Percentiles rank a stretch among this genome's conserved stretches.
These are phyloP conservation scores for Parotia lawesii DNA, from an alignment of 2,113 vertebrate genomes.

Conservation along the genomic window DNA sequence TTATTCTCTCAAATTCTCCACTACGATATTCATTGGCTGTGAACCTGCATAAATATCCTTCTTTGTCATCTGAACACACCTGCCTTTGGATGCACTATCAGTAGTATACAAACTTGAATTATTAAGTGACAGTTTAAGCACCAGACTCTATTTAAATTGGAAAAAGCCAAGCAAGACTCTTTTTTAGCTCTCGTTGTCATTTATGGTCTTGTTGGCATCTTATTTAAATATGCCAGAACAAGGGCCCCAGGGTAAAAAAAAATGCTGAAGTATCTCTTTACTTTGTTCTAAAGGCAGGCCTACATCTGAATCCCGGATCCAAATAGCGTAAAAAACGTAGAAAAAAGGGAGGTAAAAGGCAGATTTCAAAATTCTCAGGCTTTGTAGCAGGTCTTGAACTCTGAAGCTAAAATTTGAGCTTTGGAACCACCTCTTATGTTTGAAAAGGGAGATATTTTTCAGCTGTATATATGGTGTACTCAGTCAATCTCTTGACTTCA, in stretches of 20 bases:
- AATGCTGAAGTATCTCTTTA: slow-evolving; percentile 22
- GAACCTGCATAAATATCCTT: slow-evolving; percentile 47
- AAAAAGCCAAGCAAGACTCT: slow-evolving; percentile 2
- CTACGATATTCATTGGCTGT: slow-evolving; percentile 24
- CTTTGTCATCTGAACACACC: slow-evolving; percentile 54
- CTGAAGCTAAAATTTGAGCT: not conserved
- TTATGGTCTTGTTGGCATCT: slow-evolving; percentile 44
- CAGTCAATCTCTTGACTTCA: not conserved
- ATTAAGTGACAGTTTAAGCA: slow-evolving; percentile 36
- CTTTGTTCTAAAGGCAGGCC: not conserved
- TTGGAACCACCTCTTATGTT: slow-evolving; percentile 32
- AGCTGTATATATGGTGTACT: not conserved
- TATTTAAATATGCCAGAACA: slow-evolving; percentile 60
- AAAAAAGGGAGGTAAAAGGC: not conserved
- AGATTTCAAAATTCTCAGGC: not conserved
- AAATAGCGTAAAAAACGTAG: not conserved
- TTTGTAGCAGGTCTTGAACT: slow-evolving; percentile 2
- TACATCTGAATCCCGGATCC: not conserved
- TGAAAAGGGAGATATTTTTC: slow-evolving; percentile 3
- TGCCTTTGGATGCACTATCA: slow-evolving; percentile 50
- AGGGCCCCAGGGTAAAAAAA: not conserved
- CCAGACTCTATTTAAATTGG: slow-evolving; percentile 35
- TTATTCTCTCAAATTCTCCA: slow-evolving; percentile 34
- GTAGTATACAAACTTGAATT: slow-evolving; percentile 54
- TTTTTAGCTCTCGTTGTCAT: slow-evolving; percentile 48